These are phyloP conservation scores for Acronicta leporina DNA, from an alignment of 2,888 invertebrate genomes.

Conservation along the genomic window DNA sequence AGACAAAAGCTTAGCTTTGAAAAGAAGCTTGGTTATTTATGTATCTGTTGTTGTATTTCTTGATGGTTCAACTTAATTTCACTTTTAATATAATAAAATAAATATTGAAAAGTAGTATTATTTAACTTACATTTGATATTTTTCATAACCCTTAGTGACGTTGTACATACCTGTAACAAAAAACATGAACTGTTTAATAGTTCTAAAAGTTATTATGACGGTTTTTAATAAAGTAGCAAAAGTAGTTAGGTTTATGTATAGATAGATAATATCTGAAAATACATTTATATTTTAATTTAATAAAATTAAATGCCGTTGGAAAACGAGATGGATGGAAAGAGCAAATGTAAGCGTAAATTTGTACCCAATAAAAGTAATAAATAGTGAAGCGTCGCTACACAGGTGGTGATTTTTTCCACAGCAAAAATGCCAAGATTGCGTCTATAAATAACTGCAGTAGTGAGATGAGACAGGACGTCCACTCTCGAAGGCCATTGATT, in stretches of 20 bases:
- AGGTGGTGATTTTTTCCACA: conserved; percentile 73
- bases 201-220: too few relatives aligned
- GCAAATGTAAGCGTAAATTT: conserved; percentile 70
- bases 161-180: conserved; percentile 62
- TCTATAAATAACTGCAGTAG: conserved; percentile 82
- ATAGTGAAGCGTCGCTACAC: conserved; percentile 71
- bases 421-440: conserved; percentile 79
- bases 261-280: neutral
- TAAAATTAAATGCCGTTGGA: conserved; percentile 43
- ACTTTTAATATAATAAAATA: conserved; percentile 14
- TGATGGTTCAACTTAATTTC: conserved; percentile 31
- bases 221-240: too few relatives aligned
- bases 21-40: conserved; percentile 39
- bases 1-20: conserved; percentile 46
- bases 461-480: conserved; percentile 73
- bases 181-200: conserved; percentile 17
- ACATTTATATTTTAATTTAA: conserved; percentile 7
- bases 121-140: conserved; percentile 40
- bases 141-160: conserved; percentile 27
- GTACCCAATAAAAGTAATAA: conserved; percentile 78
- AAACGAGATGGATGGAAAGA: conserved; percentile 54
- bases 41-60: conserved; percentile 23
- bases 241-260: conserved; percentile 8
- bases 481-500: conserved; percentile 74
- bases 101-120: conserved; percentile 23